Evolutionary conservation across 2,888 invertebrate species (phyloP).

Genomic region (Argyresthia albistria): DNA sequence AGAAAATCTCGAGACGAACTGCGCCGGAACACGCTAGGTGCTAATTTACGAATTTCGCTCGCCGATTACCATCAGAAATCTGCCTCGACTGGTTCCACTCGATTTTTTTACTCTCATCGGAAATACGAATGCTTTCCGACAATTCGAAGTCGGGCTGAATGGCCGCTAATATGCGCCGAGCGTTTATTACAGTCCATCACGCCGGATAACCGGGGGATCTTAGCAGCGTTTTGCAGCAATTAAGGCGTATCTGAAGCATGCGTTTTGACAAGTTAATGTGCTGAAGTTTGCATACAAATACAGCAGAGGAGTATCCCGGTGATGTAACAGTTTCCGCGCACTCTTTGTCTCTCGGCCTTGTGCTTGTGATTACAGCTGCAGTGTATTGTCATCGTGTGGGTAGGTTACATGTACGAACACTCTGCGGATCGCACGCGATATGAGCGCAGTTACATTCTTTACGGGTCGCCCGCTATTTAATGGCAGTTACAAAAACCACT

Average conservation of each 20-base stretch:
- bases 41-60: conserved; percentile 32
- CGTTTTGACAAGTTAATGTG: background rate
- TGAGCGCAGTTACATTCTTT: background rate
- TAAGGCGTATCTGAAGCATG: background rate
- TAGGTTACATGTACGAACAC: background rate
- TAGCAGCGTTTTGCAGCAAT: background rate
- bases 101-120: background rate
- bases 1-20: conserved; percentile 12
- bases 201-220: background rate
- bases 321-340: conserved; percentile 16
- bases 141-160: background rate
- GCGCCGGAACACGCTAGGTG: conserved; percentile 26
- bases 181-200: too few relatives aligned
- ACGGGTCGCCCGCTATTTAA: background rate
- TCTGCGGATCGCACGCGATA: background rate
- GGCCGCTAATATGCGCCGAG: background rate
- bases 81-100: conserved; percentile 1
- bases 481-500: background rate
- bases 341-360: conserved; percentile 19
- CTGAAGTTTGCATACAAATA: background rate
- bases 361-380: conserved; percentile 7
- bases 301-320: conserved; percentile 7
- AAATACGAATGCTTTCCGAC: background rate
- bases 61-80: conserved; percentile 19
- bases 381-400: conserved; percentile 3